Percentiles rank a stretch among this genome's conserved stretches.
These are phyloP conservation scores for Teleopsis dalmanni DNA, from an alignment of 1,140 invertebrate species.

Conservation along the genomic window DNA sequence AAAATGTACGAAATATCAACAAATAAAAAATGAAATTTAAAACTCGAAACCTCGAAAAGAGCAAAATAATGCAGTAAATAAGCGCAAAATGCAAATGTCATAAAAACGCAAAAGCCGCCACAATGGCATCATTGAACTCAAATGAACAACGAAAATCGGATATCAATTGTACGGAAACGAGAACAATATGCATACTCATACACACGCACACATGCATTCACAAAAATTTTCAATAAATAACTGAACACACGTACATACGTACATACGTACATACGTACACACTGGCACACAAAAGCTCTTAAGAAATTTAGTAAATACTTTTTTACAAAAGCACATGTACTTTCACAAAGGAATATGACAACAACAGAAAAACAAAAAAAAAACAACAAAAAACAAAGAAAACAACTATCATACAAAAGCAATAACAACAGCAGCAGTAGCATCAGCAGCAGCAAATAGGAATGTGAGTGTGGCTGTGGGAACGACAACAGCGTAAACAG, in stretches of 20 bases:
- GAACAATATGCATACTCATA: background rate
- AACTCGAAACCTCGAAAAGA: background rate
- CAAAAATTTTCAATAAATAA: too few relatives aligned
- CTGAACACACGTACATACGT: background rate
- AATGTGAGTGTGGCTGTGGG: too few relatives aligned
- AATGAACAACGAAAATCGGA: conserved; percentile 5
- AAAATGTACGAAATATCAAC: background rate
- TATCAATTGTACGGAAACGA: conserved; percentile 2
- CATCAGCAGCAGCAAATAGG: too few relatives aligned
- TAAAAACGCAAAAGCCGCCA: background rate
- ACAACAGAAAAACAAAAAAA: too few relatives aligned
- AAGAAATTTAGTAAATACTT: too few relatives aligned
- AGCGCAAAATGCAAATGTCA: background rate
- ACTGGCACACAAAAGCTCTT: too few relatives aligned
- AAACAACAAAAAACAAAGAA: too few relatives aligned
- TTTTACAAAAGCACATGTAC: too few relatives aligned
- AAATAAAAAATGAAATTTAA: background rate
- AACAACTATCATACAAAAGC: too few relatives aligned
- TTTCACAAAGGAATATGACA: too few relatives aligned
- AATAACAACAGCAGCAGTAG: too few relatives aligned
- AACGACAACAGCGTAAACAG: too few relatives aligned
- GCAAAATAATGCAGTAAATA: background rate
- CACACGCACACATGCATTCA: background rate
- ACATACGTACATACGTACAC: background rate
- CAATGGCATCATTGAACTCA: conserved; percentile 4